A percentile compares a stretch with the other conserved stretches of the same genome.
These are phyloP conservation scores for Aerospiza tachiro DNA, from an alignment of 2,797 vertebrate species.

Conservation along the genomic window DNA sequence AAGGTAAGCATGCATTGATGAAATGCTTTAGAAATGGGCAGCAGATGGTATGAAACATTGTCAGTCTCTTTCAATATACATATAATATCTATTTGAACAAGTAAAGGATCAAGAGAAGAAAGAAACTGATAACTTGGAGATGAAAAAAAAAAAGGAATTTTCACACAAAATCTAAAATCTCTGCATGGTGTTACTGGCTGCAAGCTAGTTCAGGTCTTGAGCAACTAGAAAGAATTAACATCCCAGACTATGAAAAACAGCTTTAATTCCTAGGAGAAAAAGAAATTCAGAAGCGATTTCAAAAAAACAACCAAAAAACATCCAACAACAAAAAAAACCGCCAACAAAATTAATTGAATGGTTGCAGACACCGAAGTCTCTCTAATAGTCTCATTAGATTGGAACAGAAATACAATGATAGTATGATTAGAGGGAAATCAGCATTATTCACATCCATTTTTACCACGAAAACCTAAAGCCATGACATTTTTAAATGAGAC, in stretches of 20 bases:
- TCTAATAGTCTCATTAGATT: neutral
- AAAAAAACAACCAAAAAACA: too few species aligned
- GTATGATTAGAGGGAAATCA: neutral
- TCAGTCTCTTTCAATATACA: neutral
- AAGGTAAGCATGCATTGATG: neutral
- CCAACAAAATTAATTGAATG: neutral
- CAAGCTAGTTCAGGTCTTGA: neutral
- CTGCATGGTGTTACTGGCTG: neutral
- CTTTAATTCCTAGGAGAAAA: neutral
- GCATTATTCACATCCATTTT: neutral
- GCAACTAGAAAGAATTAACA: neutral
- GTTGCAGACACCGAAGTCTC: neutral
- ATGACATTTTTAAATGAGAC: neutral
- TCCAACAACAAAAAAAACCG: neutral
- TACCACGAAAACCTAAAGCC: neutral
- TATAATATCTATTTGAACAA: neutral
- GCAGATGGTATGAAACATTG: neutral
- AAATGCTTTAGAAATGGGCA: neutral
- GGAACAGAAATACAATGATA: neutral
- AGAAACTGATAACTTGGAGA: neutral
- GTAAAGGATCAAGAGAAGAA: neutral
- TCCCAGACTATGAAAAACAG: neutral
- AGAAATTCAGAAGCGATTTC: neutral
- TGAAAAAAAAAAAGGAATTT: neutral
- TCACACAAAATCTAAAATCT: neutral